These are phyloP conservation scores for Macroramphosus scolopax DNA, from an alignment of 2,797 vertebrate species.

Conservation along the genomic window DNA sequence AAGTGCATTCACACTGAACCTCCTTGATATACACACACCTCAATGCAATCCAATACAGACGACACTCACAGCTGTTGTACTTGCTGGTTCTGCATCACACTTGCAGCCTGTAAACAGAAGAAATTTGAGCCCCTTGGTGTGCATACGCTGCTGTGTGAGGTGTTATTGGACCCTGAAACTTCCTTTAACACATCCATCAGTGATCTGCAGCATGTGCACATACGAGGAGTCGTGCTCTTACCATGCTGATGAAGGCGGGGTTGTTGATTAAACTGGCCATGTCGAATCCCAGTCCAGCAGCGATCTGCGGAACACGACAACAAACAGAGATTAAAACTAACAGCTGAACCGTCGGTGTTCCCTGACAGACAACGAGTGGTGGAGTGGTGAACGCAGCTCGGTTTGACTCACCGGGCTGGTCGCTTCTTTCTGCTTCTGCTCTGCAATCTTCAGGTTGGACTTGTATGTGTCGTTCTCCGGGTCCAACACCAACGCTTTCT, in stretches of 20 bases:
- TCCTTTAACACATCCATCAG: too few species aligned
- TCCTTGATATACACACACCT: too few species aligned
- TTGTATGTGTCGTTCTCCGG: conserved; percentile 98
- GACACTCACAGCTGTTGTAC: conserved; percentile 94
- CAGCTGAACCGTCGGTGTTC: too few species aligned
- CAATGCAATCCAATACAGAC: neutral
- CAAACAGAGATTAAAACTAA: neutral
- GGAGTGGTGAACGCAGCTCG: neutral
- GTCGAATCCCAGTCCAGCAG: conserved; percentile 92
- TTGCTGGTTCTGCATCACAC: conserved; percentile 98
- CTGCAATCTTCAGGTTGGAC: conserved; percentile 95
- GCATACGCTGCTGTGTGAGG: neutral
- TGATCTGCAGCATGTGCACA: too few species aligned
- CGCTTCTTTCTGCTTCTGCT: conserved; percentile 93
- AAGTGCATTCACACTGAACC: neutral
- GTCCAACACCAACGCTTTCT: conserved; percentile 94
- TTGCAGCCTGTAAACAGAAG: conserved; percentile 85
- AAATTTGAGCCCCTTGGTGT: neutral
- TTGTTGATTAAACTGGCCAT: conserved; percentile 99
- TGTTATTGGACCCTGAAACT: too few species aligned
- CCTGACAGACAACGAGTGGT: too few species aligned
- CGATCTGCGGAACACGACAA: conserved; percentile 79
- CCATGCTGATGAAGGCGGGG: conserved; percentile 98
- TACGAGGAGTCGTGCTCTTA: conserved; percentile 65
- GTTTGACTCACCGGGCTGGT: conserved; percentile 88